Evolutionary conservation across 2,888 invertebrate genomes (phyloP), one percentile per base, ranked within the genome.

Genomic region (Elmis aenea): DNA sequence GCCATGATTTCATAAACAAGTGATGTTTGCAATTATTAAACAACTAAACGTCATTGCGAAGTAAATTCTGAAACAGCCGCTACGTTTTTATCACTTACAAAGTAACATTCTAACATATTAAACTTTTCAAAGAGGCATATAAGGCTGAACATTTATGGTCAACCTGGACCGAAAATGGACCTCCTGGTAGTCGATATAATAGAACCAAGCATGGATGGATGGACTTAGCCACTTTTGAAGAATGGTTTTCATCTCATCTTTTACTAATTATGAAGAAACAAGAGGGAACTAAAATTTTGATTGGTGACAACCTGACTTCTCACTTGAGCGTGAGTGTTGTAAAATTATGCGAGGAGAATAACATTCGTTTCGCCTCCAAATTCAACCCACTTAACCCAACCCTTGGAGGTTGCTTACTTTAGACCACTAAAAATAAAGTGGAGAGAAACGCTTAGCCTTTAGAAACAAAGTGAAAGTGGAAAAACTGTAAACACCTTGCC

Each of bases 81-180:
- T n/a, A n/a, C n/a, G n/a, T n/a, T n/a, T n/a, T n/a, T n/a, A n/a
- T n/a, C n/a, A n/a, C n/a, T n/a, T n/a, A n/a, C n/a, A n/a, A n/a
- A n/a, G n/a, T n/a, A n/a, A n/a, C n/a, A n/a, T n/a, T n/a, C n/a
- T n/a, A n/a, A n/a, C n/a, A n/a, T n/a, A n/a, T n/a, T n/a, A n/a
- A n/a, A n/a, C n/a, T n/a, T n/a, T n/a, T n/a, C n/a, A n/a, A n/a
- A n/a, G n/a, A n/a, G n/a, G n/a, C n/a, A n/a, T n/a, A n/a, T n/a
- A n/a, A n/a, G n/a, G n/a, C n/a, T n/a, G n/a, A n/a, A n/a, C n/a
- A n/a, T n/a, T n/a, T 28, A 13, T 27, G 35, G 21, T 13, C 15
- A 2, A 35, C 35, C 4, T 35, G 64, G 65, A 50, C 46, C 8
- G 53, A 54, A 43, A 55, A 57, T 29, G 66, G 64, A 6, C 64